Evolutionary conservation across 2,888 invertebrate species (phyloP), one percentile per base, ranked within the genome.

Genomic region (Notodonta ziczac): DNA sequence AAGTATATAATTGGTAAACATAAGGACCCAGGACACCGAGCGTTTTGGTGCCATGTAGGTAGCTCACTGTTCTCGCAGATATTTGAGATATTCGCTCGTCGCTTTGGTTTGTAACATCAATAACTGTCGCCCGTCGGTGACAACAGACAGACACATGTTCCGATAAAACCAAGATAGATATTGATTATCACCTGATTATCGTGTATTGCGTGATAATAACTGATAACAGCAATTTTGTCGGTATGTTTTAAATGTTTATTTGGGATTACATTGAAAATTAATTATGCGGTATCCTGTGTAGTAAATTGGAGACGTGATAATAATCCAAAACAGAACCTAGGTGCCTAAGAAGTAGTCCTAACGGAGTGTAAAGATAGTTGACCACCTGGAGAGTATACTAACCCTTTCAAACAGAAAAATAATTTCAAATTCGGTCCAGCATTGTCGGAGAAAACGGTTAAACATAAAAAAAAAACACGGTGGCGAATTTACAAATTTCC

Each of bases 161-260:
- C 12, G 52, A 52, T 52, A 52, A 32, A 12, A 32, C 7, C 12
- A 7, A 32, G 24, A 32, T 52, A 52, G 1, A 24, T 24, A 24
- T 16, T 52, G 24, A 51, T 24, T 51, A 51, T 48, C 48, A 48
- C 48, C 10, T n/a, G 51, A 51, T 51, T 51, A 51, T 51, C 52
- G 13, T 12, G 52, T 52, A 52, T 52, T 52, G 52, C 32, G 9
- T 16, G 24, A 52, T 52, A 24, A 24, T 24, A 52, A 35, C 52
- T 12, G 52, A 52, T 52, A 52, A 16, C 32, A 32, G 13, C 16
- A 10, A 9, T 32, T 35, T 13, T 32, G 32, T 24, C 32, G 52
- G 52, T 32, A 16, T 13, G 32, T 52, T 32, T 52, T 4, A 0
- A 50, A 9, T 50, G 10, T 50, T 50, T 32, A 35, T 32, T 52